Evolutionary conservation across 2,888 invertebrate genomes (phyloP).

Genomic region (Clivina fossor): DNA sequence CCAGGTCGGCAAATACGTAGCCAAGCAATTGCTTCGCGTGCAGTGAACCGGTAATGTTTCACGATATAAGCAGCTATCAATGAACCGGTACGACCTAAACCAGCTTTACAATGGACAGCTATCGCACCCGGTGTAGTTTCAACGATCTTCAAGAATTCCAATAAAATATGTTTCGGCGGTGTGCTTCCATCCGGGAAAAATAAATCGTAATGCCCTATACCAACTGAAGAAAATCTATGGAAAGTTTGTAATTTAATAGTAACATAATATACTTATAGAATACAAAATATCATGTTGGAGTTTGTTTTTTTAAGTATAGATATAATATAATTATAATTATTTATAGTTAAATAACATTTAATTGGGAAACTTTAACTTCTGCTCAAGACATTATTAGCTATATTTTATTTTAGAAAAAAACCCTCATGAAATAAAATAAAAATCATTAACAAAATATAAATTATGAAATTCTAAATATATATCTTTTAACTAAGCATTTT

Average conservation of each 20-base stretch:
- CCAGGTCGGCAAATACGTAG: constrained; percentile 85
- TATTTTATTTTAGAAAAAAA: too few relatives aligned
- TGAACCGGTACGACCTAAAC: constrained; percentile 86
- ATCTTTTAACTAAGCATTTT: too few relatives aligned
- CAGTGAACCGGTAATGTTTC: constrained; percentile 78
- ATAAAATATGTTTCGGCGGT: constrained; percentile 76
- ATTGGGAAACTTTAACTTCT: too few relatives aligned
- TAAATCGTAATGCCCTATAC: constrained; percentile 83
- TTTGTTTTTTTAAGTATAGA: too few relatives aligned
- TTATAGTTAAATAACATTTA: too few relatives aligned
- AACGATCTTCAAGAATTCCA: constrained; percentile 76
- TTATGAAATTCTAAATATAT: too few relatives aligned
- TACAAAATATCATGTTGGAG: too few relatives aligned
- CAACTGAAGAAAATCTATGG: constrained; percentile 70
- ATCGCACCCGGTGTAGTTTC: constrained; percentile 77
- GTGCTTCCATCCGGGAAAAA: constrained; percentile 88
- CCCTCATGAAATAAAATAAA: too few relatives aligned
- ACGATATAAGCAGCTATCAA: constrained; percentile 87
- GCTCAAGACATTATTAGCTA: too few relatives aligned
- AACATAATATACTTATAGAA: constrained; percentile 34
- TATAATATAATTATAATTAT: too few relatives aligned
- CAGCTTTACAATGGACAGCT: constrained; percentile 94
- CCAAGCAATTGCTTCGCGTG: constrained; percentile 86
- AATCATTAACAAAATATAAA: constrained; percentile 8
- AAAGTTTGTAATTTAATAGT: too few relatives aligned